These are phyloP conservation scores for Phortica okadai DNA, from an alignment of 2,888 invertebrate species.

Conservation along the genomic window DNA sequence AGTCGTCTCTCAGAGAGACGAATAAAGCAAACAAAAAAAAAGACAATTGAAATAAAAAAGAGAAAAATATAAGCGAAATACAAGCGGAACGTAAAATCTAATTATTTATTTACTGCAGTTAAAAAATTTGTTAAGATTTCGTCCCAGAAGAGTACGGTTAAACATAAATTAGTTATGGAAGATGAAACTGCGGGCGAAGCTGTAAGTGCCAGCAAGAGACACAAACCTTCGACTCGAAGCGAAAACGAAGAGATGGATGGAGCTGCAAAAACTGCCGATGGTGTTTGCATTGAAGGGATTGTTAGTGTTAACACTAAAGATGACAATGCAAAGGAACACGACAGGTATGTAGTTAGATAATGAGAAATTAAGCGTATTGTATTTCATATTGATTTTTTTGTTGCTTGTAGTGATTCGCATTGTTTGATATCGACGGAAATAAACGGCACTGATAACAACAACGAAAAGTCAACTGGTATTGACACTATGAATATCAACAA, in stretches of 20 bases:
- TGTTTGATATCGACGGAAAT: background rate
- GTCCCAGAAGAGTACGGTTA: background rate
- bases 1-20: no score
- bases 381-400: conserved; percentile 39
- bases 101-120: background rate
- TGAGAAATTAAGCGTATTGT: conserved; percentile 13
- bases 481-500: background rate
- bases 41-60: background rate
- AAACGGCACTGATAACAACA: conserved; percentile 9
- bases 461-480: background rate
- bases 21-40: no score
- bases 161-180: conserved; percentile 19
- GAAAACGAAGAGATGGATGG: conserved; percentile 17
- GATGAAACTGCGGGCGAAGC: conserved; percentile 39
- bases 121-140: conserved; percentile 11
- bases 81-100: background rate
- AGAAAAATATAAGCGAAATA: background rate
- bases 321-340: conserved; percentile 27
- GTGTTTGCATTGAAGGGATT: background rate
- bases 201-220: conserved; percentile 54
- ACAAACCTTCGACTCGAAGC: conserved; percentile 37
- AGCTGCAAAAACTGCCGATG: conserved; percentile 22
- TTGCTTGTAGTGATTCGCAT: conserved; percentile 12
- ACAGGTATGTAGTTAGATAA: conserved; percentile 30
- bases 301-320: background rate